These are phyloP conservation scores for Turritopsis dohrnii DNA, from an alignment of 30 jellyfish, hydroid and myxozoan species.

Conservation along the genomic window DNA sequence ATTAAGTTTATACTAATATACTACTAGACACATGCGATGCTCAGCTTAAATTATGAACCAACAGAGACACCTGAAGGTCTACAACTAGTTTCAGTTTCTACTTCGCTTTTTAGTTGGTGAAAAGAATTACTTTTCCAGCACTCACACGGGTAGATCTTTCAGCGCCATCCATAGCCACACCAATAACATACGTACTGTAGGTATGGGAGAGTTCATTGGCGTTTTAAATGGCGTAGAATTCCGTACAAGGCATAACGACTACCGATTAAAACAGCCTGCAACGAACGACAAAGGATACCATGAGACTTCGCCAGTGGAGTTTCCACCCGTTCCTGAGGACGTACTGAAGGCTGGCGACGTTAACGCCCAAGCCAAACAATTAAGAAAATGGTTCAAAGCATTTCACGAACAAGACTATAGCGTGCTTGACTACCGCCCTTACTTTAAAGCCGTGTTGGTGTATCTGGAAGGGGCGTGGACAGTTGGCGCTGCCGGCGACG, in stretches of 20 bases:
- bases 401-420: constrained; percentile 73
- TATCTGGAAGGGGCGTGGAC: constrained; percentile 97
- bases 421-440: constrained; percentile 57
- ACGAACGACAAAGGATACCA: constrained; percentile 8
- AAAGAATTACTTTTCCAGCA: constrained; percentile 15
- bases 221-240: constrained; percentile 37
- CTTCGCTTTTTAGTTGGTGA: not conserved
- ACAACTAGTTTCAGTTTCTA: no score
- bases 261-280: constrained; percentile 15
- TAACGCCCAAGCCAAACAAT: constrained; percentile 48
- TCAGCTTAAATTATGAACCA: not conserved
- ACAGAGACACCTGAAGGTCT: not conserved
- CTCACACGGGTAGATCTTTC: constrained; percentile 29
- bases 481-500: constrained; percentile 29
- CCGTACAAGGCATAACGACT: constrained; percentile 41
- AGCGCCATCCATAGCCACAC: constrained; percentile 31
- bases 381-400: constrained; percentile 88
- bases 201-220: constrained; percentile 34
- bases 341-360: constrained; percentile 21
- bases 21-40: no score
- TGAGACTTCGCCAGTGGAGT: not conserved
- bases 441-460: constrained; percentile 66
- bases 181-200: constrained; percentile 35
- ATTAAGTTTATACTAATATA: no score
- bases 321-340: constrained; percentile 33